Evolutionary conservation across 2,888 invertebrate genomes (phyloP).

Genomic region (Erebia palarica): DNA sequence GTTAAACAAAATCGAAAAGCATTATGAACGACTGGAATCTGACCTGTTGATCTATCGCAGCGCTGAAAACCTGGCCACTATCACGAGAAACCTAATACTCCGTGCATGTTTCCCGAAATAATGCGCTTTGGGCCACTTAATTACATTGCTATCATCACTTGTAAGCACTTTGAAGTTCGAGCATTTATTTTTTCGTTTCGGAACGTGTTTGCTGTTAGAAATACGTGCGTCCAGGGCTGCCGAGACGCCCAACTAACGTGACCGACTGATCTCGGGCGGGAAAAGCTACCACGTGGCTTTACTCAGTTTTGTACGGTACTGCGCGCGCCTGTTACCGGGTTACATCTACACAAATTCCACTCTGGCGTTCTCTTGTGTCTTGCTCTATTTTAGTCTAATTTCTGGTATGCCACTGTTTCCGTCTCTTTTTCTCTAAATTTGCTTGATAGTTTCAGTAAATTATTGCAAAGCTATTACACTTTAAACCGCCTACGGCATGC

Average conservation of each 20-base stretch:
- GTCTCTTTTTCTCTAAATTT: constrained; percentile 29
- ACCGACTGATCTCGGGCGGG: constrained; percentile 44
- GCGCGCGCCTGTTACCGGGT: constrained; percentile 65
- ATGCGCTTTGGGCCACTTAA: constrained; percentile 49
- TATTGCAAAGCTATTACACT: not conserved
- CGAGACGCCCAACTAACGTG: constrained; percentile 43
- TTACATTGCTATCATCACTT: constrained; percentile 52
- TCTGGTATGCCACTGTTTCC: constrained; percentile 24
- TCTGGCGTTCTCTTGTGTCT: constrained; percentile 34
- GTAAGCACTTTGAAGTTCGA: constrained; percentile 45
- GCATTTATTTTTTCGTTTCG: constrained; percentile 22
- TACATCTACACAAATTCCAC: constrained; percentile 34
- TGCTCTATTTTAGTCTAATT: constrained; percentile 37
- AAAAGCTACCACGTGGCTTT: constrained; percentile 43
- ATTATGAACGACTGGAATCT: constrained; percentile 51
- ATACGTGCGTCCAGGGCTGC: constrained; percentile 41
- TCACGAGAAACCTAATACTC: constrained; percentile 41
- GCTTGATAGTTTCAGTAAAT: constrained; percentile 6
- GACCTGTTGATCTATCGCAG: constrained; percentile 65
- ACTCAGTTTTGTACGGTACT: constrained; percentile 36
- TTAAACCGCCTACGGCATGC: not conserved
- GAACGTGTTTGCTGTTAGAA: constrained; percentile 21
- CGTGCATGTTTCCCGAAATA: constrained; percentile 54
- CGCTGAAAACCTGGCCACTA: constrained; percentile 27
- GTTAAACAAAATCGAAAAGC: constrained; percentile 27